Evolutionary conservation across 2,888 invertebrate species (phyloP).

Genomic region (Drosophila antonietae): DNA sequence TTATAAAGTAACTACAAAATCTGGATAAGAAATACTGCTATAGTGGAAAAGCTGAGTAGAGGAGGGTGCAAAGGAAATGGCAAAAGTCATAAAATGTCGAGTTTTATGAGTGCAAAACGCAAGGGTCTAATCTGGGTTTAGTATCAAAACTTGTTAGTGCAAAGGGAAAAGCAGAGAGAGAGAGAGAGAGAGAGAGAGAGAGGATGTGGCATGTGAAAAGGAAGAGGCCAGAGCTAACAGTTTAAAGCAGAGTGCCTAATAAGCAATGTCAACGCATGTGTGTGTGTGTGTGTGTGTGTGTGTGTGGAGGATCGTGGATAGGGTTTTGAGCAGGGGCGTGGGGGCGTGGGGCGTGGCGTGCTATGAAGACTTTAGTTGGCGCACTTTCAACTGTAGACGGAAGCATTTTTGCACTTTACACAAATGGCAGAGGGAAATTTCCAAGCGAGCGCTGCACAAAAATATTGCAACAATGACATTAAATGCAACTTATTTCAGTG

Average conservation of each 20-base stretch:
- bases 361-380: constrained; percentile 35
- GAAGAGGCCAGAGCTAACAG: constrained; percentile 10
- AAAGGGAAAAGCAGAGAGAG: neutral
- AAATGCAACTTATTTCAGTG: constrained; percentile 76
- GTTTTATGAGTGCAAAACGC: constrained; percentile 82
- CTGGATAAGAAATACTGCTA: constrained; percentile 67
- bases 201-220: neutral
- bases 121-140: constrained; percentile 81
- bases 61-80: constrained; percentile 65
- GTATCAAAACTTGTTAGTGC: constrained; percentile 77
- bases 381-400: constrained; percentile 61
- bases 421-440: constrained; percentile 68
- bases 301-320: neutral
- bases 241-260: constrained; percentile 49
- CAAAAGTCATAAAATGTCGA: constrained; percentile 81
- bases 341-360: constrained; percentile 6
- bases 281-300: constrained; percentile 26
- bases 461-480: constrained; percentile 80
- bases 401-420: constrained; percentile 76
- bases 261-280: constrained; percentile 77
- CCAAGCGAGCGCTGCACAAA: constrained; percentile 43
- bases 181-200: neutral
- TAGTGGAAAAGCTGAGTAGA: neutral
- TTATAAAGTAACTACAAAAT: constrained; percentile 80
- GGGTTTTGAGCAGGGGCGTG: neutral